phyloP scores from a whole-genome alignment of 1,140 invertebrate species.

The Pemphigus obesinymphae region DNA sequence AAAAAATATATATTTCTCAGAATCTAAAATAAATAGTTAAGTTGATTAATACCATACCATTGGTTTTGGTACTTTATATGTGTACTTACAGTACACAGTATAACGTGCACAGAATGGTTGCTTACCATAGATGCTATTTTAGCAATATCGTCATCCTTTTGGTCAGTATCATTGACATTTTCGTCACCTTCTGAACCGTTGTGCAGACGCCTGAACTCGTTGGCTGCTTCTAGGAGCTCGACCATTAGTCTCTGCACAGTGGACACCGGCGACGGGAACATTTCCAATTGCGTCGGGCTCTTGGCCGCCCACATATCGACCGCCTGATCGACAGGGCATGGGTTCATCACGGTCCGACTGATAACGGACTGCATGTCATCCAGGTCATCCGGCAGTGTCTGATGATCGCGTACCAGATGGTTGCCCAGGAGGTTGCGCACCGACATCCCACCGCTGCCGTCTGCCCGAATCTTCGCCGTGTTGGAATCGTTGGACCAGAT shows the following conservation, averaged over 20 bases:
- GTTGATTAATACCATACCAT: too few species aligned
- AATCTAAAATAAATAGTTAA: background rate
- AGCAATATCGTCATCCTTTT: background rate
- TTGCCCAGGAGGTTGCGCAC: background rate
- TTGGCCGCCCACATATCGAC: background rate
- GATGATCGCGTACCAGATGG: background rate
- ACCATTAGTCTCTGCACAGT: background rate
- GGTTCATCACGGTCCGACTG: background rate
- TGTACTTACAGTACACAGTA: too few species aligned
- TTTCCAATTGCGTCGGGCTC: background rate
- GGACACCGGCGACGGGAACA: background rate
- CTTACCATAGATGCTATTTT: background rate
- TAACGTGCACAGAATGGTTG: too few species aligned
- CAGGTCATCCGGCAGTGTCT: background rate
- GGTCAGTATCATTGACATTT: background rate
- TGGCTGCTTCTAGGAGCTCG: background rate
- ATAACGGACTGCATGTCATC: background rate
- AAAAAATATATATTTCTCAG: too few species aligned
- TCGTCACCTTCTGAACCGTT: background rate
- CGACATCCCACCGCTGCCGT: background rate
- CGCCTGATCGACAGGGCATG: background rate
- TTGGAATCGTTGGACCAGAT: background rate
- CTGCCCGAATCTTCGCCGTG: background rate
- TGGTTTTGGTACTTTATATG: background rate
- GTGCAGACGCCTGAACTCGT: background rate